Conservation (phyloP, 2,113 vertebrate species). For the Chiloscyllium plagiosum region DNA sequence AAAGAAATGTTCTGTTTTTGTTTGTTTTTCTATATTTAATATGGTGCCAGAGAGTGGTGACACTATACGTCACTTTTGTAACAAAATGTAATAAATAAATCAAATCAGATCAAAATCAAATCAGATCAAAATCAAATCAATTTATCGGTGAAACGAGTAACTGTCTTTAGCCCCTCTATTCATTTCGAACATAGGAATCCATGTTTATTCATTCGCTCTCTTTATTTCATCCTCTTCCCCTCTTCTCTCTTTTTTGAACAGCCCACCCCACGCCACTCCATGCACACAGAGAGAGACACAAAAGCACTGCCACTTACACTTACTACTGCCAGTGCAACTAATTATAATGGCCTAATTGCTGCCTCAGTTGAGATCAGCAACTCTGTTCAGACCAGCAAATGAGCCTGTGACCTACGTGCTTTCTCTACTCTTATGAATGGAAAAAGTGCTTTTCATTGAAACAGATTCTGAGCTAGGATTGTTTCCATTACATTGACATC, state of each 20-base stretch:
- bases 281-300: too few species aligned
- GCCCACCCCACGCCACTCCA: too few species aligned
- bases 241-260: too few species aligned
- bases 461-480: background rate
- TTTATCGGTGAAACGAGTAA: background rate
- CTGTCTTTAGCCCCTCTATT: background rate
- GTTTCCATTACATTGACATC: background rate
- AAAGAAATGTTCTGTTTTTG: too few species aligned
- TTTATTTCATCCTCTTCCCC: too few species aligned
- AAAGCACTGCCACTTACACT: background rate
- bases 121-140: background rate
- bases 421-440: background rate
- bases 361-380: background rate
- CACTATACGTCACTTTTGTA: too few species aligned
- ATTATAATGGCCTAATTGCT: background rate
- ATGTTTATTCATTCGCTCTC: background rate
- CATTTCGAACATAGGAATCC: background rate
- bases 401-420: background rate
- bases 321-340: background rate
- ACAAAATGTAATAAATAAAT: too few species aligned
- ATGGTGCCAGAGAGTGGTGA: too few species aligned
- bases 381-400: background rate
- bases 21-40: too few species aligned
- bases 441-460: background rate
- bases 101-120: background rate